Percentiles rank a stretch among this genome's conserved stretches.
Evolutionary conservation across 2,888 invertebrate genomes (phyloP).

Genomic region (Coenonympha arcania): DNA sequence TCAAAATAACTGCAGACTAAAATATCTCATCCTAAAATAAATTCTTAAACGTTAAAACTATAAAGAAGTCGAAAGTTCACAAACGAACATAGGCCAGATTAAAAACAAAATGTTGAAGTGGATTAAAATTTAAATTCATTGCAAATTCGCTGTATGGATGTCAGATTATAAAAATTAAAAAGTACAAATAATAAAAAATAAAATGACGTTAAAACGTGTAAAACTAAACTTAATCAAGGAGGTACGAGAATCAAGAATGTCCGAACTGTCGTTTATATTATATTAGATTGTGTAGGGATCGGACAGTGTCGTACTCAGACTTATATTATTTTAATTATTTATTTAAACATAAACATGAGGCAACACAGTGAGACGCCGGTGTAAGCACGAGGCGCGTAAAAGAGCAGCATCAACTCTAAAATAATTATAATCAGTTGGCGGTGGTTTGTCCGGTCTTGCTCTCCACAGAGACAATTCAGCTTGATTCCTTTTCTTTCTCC

Average conservation of each 20-base stretch:
- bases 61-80: conserved; percentile 55
- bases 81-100: conserved; percentile 69
- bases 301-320: conserved; percentile 53
- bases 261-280: conserved; percentile 33
- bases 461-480: conserved; percentile 73
- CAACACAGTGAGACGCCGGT: conserved; percentile 51
- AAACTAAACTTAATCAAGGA: conserved; percentile 50
- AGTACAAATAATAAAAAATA: conserved; percentile 38
- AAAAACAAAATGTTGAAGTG: conserved; percentile 49
- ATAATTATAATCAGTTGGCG: conserved; percentile 72
- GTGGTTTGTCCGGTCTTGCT: conserved; percentile 71
- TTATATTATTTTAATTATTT: conserved; percentile 39
- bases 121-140: conserved; percentile 51
- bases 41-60: conserved; percentile 71
- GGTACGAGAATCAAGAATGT: conserved; percentile 49
- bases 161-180: conserved; percentile 37
- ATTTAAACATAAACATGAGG: conserved; percentile 53
- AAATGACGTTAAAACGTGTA: conserved; percentile 45
- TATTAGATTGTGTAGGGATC: conserved; percentile 31
- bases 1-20: conserved; percentile 74
- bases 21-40: conserved; percentile 74
- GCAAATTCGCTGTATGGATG: conserved; percentile 60
- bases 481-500: conserved; percentile 80
- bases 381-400: conserved; percentile 29
- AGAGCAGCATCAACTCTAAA: conserved; percentile 59